Evolutionary conservation across 1,140 invertebrate species (phyloP).

Genomic region (Drosophila equinoxialis): DNA sequence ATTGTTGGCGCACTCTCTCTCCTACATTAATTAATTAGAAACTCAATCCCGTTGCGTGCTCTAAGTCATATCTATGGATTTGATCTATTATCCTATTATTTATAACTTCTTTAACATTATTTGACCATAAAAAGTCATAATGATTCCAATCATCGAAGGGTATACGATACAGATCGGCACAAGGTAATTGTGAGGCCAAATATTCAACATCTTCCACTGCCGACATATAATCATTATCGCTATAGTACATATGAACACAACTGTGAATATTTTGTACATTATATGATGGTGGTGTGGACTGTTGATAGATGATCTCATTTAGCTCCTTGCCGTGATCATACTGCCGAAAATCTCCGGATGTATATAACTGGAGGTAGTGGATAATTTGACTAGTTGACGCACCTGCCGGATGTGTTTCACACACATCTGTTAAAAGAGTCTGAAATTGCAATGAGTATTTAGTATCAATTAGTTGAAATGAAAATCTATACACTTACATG

Average conservation of each 20-base stretch:
- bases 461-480: background rate
- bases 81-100: conserved; percentile 83
- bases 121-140: conserved; percentile 85
- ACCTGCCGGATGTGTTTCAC: conserved; percentile 81
- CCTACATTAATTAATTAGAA: conserved; percentile 25
- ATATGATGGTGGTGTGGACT: conserved; percentile 84
- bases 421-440: conserved; percentile 72
- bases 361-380: conserved; percentile 84
- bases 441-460: conserved; percentile 9
- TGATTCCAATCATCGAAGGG: conserved; percentile 84
- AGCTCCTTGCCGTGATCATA: conserved; percentile 83
- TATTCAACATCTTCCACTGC: conserved; percentile 84
- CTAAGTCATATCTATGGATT: conserved; percentile 72
- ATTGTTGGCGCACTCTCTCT: background rate
- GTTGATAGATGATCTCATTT: conserved; percentile 84
- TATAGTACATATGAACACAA: conserved; percentile 87
- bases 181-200: conserved; percentile 83
- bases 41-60: conserved; percentile 46
- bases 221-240: conserved; percentile 86
- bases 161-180: conserved; percentile 79
- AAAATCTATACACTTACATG: conserved; percentile 49
- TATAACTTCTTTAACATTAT: conserved; percentile 83
- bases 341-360: conserved; percentile 74
- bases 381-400: conserved; percentile 84
- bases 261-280: conserved; percentile 85